A percentile compares a stretch with the other conserved stretches of the same genome.
Conservation (phyloP, 2,888 invertebrate species). For the Autographa pulchrina region DNA sequence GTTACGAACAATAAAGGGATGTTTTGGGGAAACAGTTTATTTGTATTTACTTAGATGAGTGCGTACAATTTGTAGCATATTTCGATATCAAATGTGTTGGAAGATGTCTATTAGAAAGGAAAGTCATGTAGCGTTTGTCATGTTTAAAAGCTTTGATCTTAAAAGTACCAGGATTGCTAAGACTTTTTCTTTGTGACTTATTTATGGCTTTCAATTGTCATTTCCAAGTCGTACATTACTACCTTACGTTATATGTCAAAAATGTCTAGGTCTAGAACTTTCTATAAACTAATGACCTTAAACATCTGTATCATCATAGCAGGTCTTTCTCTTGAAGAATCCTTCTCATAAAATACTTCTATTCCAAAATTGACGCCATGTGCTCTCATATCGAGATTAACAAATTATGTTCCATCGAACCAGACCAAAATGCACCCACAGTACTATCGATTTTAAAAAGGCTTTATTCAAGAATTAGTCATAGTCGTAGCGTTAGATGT, state of each 20-base stretch:
- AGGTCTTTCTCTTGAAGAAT: no score
- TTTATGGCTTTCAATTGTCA: no score
- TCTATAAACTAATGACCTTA: no score
- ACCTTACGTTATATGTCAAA: no score
- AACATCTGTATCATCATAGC: no score
- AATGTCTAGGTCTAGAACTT: no score
- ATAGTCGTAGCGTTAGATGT: constrained; percentile 37
- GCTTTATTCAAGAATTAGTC: constrained; percentile 53
- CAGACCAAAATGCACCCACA: constrained; percentile 47
- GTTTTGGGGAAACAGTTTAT: constrained; percentile 52
- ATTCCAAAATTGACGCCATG: no score
- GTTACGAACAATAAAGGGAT: constrained; percentile 53
- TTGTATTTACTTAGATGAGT: constrained; percentile 49
- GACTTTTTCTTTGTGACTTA: not conserved
- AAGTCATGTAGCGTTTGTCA: constrained; percentile 25
- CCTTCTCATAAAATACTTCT: no score
- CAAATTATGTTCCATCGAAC: constrained; percentile 13
- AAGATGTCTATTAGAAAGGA: constrained; percentile 29
- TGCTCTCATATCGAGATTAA: no score
- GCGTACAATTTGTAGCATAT: constrained; percentile 37
- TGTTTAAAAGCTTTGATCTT: constrained; percentile 44
- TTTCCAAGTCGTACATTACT: no score
- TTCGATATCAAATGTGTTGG: constrained; percentile 9
- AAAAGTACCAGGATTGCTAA: constrained; percentile 12
- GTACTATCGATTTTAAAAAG: constrained; percentile 56